Evolutionary conservation across 2,797 vertebrate species (phyloP).

Genomic region (Siniperca obscura): DNA sequence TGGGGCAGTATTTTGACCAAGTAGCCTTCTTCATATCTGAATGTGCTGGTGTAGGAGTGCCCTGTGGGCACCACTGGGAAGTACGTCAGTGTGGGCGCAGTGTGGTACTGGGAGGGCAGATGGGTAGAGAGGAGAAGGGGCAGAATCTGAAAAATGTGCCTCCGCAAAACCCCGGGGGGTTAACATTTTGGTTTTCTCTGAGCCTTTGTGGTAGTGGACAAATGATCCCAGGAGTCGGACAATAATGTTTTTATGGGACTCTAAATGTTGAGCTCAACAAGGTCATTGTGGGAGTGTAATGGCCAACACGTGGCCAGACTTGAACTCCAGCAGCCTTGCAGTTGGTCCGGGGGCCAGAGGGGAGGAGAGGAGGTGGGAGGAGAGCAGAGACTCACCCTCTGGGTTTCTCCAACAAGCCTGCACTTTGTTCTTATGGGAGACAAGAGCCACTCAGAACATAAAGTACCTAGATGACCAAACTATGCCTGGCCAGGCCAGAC

Average conservation of each 20-base stretch:
- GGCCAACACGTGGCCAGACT: conserved; percentile 90
- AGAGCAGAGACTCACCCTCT: conserved; percentile 78
- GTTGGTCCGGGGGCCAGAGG: conserved; percentile 81
- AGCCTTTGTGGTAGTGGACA: conserved; percentile 88
- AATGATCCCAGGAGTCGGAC: conserved; percentile 90
- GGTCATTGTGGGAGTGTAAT: conserved; percentile 90
- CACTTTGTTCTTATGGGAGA: conserved; percentile 88
- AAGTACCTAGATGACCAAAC: conserved; percentile 86
- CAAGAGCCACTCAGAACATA: conserved; percentile 85
- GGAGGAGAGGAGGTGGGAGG: conserved; percentile 64
- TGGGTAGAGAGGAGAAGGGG: conserved; percentile 65
- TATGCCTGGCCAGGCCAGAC: conserved; percentile 54
- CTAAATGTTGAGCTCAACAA: conserved; percentile 92
- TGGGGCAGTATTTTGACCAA: conserved; percentile 65
- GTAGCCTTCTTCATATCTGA: conserved; percentile 75
- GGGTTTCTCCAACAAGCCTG: conserved; percentile 83
- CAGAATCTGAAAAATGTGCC: conserved; percentile 88
- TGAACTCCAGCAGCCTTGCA: conserved; percentile 89
- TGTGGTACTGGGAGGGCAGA: conserved; percentile 67
- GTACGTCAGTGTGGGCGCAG: conserved; percentile 80
- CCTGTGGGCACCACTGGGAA: conserved; percentile 70
- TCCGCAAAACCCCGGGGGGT: conserved; percentile 79
- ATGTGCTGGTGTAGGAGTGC: conserved; percentile 72
- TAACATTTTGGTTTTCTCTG: conserved; percentile 88
- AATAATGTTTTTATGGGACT: conserved; percentile 98